phyloP scores from a whole-genome alignment of 2,888 invertebrate genomes.

The Protophormia terraenovae region DNA sequence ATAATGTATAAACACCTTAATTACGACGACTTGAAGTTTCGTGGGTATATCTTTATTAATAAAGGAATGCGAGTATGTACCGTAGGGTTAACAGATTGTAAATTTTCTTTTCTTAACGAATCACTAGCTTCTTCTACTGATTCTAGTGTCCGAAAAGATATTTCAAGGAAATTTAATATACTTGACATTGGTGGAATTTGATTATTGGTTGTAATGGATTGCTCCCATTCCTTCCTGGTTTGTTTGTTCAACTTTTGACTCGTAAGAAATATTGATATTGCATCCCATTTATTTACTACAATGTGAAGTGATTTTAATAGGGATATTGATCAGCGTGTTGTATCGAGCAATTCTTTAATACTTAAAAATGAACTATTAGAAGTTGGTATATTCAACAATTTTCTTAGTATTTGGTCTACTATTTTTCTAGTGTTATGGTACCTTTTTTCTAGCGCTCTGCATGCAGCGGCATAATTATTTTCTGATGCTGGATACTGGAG shows the following conservation, averaged over 20 bases:
- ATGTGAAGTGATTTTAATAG: neutral
- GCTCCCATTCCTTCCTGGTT: slow-evolving; percentile 8
- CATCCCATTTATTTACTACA: no score
- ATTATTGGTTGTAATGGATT: neutral
- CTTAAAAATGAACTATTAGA: neutral
- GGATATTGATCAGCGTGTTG: neutral
- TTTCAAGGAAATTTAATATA: neutral
- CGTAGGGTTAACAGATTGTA: no score
- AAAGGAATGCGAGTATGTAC: no score
- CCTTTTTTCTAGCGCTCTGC: no score
- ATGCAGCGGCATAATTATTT: neutral
- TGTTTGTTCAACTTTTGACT: neutral
- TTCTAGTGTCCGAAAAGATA: neutral
- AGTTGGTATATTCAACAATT: neutral
- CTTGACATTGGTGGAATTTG: neutral
- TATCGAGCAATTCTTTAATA: neutral
- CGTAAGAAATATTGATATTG: neutral
- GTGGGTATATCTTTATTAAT: no score
- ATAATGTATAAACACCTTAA: no score
- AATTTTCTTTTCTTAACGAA: neutral
- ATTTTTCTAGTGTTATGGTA: neutral
- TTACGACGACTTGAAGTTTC: no score
- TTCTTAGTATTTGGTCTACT: neutral
- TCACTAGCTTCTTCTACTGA: neutral
- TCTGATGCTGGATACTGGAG: neutral